phyloP scores from a whole-genome alignment of 2,888 invertebrate genomes.

The Mesorhabditis belari region DNA sequence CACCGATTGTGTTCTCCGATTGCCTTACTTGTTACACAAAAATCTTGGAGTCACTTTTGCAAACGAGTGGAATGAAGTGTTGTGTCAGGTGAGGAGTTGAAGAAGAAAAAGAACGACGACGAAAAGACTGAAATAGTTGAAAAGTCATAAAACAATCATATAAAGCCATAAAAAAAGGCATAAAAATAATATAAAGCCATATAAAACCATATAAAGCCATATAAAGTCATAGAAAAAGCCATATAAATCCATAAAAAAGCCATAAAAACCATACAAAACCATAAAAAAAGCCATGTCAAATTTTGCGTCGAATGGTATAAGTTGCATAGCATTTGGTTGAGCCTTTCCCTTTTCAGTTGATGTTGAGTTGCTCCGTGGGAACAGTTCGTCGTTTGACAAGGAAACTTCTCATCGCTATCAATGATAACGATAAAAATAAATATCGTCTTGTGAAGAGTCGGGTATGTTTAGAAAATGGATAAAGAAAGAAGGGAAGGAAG shows the following conservation, averaged over 20 bases:
- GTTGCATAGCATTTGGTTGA: no score
- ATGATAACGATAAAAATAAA: conserved; percentile 10
- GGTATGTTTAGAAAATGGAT: conserved; percentile 15
- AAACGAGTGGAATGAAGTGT: conserved; percentile 5
- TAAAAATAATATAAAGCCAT: no score
- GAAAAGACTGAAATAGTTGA: no score
- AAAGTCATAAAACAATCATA: no score
- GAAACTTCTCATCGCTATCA: conserved; percentile 18
- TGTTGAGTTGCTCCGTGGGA: background rate
- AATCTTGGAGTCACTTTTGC: background rate
- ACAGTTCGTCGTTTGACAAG: conserved; percentile 12
- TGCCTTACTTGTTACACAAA: background rate
- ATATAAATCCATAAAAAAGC: no score
- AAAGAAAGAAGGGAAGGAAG: conserved; percentile 15
- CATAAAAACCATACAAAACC: background rate
- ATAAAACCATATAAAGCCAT: no score
- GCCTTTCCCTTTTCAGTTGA: conserved; percentile 2
- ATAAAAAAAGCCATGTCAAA: background rate
- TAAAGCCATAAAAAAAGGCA: no score
- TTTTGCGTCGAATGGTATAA: no score
- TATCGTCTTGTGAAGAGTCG: conserved; percentile 18
- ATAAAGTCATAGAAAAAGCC: no score
- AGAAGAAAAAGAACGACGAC: no score
- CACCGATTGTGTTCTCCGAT: background rate
- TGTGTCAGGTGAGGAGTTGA: conserved; percentile 9